Evolutionary conservation across 2,888 invertebrate species (phyloP), one percentile per base, ranked within the genome.

Genomic region (Theretra japonica): DNA sequence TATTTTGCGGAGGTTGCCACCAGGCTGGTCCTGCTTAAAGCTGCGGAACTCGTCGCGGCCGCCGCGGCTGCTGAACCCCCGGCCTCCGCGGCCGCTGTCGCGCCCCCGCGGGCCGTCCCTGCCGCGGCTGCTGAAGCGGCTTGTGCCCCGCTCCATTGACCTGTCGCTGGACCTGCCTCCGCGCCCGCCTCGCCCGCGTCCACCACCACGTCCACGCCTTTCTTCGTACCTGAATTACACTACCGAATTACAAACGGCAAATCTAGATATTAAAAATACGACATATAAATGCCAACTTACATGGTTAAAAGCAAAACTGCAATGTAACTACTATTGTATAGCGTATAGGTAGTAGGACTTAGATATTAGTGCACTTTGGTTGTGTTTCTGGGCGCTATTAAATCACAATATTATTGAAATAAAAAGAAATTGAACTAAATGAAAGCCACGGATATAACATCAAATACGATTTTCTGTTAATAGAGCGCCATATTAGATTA

Each of bases 1-100:
- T 6, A 98, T 97, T 87, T 97, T 98, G 4, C 98, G 95, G 21
- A 99, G 92, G 73, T 96, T 96, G 50, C 96, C 96, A 8, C 98
- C 98, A 7, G 97, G 97, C 75, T 96, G 96, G 70, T 96, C 95
- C 74, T 95, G 95, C 78, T 96, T 96, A 76, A 95, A 95, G 77
- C 85, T 84, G 60, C 92, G 84, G 76, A 86, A 90, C 73, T 91
- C 91, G 73, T 90, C 94, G 60, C 91, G 88, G 19, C 90, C 89
- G 0, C 94, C 91, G 30, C 92, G 84, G 23, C 89, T 85, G 1
- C 91, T 87, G 57, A 87, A 87, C 3, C 89, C 88, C n/a, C 89
- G 83, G 17, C 91, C 87, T 1, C 89, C 80, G 23, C 62, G 62
- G 23, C 90, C 86, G 11, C 91, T 86, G 23, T 91, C 86, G 17